Conservation (phyloP, 2,888 invertebrate genomes). For the Seira musarum region DNA sequence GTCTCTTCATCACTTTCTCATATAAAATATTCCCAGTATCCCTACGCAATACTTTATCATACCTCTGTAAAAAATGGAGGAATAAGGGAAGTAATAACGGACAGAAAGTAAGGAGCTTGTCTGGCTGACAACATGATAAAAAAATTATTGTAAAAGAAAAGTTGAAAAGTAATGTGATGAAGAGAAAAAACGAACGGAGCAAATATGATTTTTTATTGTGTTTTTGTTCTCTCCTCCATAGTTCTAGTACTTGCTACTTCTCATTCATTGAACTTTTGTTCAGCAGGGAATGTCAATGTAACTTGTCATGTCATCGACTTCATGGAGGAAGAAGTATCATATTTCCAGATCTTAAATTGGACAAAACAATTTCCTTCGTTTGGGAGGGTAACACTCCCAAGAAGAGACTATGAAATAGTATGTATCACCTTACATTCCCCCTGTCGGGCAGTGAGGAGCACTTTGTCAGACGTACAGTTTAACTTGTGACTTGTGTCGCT, state of each 20-base stretch:
- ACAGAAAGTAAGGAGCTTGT: slow-evolving; percentile 33
- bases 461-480: not conserved
- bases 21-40: slow-evolving; percentile 28
- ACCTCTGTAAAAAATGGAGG: slow-evolving; percentile 39
- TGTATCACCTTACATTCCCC: not conserved
- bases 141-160: too few species aligned
- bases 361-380: too few species aligned
- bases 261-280: slow-evolving; percentile 11
- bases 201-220: slow-evolving; percentile 48
- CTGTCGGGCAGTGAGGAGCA: not conserved
- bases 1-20: slow-evolving; percentile 7
- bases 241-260: too few species aligned
- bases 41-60: slow-evolving; percentile 50
- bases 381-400: too few species aligned
- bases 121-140: slow-evolving; percentile 38
- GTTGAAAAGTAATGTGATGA: too few species aligned
- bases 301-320: slow-evolving; percentile 30
- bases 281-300: slow-evolving; percentile 16
- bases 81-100: slow-evolving; percentile 47
- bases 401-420: not conserved
- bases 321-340: not conserved
- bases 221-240: slow-evolving; percentile 24
- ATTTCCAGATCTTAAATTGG: too few species aligned
- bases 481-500: not conserved
- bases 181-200: too few species aligned